Evolutionary conservation across 2,113 vertebrate species (phyloP), one percentile per base, ranked within the genome.

Genomic region (Heteronetta atricapilla): DNA sequence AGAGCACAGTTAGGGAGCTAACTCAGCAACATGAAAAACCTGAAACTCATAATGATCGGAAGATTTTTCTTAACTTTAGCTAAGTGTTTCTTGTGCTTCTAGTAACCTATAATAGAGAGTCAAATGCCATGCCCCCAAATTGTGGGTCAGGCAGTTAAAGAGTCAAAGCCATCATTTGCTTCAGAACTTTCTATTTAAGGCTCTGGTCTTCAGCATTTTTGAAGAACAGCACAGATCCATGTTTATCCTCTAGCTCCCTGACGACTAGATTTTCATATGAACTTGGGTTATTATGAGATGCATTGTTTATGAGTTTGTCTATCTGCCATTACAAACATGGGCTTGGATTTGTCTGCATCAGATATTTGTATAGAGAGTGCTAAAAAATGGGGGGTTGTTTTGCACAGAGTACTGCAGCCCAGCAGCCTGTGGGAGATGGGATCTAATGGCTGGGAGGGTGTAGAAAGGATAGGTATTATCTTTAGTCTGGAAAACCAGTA

Each of bases 31-130:
- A 80, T 6, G 50, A 86, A 66, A 87, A 82, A 85, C 63, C 91
- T 88, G 82, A 89, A 96, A 80, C 69, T 94, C 75, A 18, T 78
- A 96, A 91, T 64, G 33, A 93, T 90, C 77, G 48, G 55, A 87
- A 95, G 55, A 83, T 72, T 96, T 94, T 95, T 83, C 88, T 96
- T 96, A 97, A 95, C 60, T 94, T 36, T 40, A 95, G 83, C 8
- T 23, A 93, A 93, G 70, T 62, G 76, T 83, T 92, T 96, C 78
- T 91, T 83, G 28, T 73, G 56, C 52, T 93, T 94, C 70, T 84
- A 42, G 72, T 72, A 96, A 80, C 90, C 92, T 95, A 48, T 95
- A 97, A 97, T 97, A 95, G 95, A 75, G 75, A 94, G 34, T 66
- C 76, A 88, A 66, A 63, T 34, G 88, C 90, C 59, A 84, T 88